These are phyloP conservation scores for Troides oblongomaculatus DNA, from an alignment of 2,888 invertebrate genomes.

Conservation along the genomic window DNA sequence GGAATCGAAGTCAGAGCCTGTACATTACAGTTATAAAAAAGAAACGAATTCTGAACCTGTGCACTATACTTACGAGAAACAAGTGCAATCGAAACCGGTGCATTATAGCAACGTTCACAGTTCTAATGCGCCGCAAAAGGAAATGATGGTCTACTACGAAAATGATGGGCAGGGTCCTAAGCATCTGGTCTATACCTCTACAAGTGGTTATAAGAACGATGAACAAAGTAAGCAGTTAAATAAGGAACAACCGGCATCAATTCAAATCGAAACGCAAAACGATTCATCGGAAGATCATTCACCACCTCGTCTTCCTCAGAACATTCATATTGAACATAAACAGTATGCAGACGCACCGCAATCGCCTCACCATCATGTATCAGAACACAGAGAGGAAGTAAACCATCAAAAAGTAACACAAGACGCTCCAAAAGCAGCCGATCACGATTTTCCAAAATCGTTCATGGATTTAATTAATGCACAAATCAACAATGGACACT, in stretches of 20 bases:
- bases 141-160: slow-evolving; percentile 51
- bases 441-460: slow-evolving; percentile 34
- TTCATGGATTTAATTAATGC: slow-evolving; percentile 29
- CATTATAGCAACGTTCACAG: slow-evolving; percentile 41
- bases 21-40: slow-evolving; percentile 60
- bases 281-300: slow-evolving; percentile 2
- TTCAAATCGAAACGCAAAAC: background rate
- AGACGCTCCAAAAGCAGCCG: slow-evolving; percentile 32
- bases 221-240: slow-evolving; percentile 13
- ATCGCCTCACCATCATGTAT: slow-evolving; percentile 32
- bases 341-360: slow-evolving; percentile 28
- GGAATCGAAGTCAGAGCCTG: slow-evolving; percentile 52
- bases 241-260: background rate
- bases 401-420: slow-evolving; percentile 34
- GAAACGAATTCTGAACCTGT: slow-evolving; percentile 52
- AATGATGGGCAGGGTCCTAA: slow-evolving; percentile 50
- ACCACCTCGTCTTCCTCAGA: slow-evolving; percentile 10
- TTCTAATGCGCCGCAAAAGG: slow-evolving; percentile 49
- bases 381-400: slow-evolving; percentile 39
- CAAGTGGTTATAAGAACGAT: slow-evolving; percentile 42
- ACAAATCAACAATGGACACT: slow-evolving; percentile 29
- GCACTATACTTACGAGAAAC: slow-evolving; percentile 48
- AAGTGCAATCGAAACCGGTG: slow-evolving; percentile 46
- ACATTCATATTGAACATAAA: slow-evolving; percentile 26
- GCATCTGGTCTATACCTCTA: slow-evolving; percentile 54